Evolutionary conservation across 1,140 invertebrate species (phyloP).

Genomic region (Heterodera carotae): DNA sequence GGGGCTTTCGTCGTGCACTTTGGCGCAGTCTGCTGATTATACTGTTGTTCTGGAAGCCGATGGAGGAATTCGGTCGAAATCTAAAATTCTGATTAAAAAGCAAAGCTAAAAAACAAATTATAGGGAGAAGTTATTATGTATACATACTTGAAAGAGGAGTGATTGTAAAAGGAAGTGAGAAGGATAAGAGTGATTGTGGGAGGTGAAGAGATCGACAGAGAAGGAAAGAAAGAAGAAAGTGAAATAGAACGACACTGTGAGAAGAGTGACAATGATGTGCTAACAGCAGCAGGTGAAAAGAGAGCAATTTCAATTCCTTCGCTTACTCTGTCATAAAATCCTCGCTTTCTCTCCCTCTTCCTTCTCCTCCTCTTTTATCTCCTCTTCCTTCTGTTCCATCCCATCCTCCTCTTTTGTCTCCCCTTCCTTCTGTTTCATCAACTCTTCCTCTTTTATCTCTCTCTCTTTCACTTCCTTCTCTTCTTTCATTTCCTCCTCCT

Average conservation of each 20-base stretch:
- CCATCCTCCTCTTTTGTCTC: neutral
- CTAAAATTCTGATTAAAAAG: neutral
- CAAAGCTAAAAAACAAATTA: neutral
- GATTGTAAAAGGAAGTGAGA: neutral
- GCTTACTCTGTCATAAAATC: neutral
- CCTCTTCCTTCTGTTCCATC: neutral
- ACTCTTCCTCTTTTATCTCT: too few species aligned
- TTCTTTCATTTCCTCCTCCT: too few species aligned
- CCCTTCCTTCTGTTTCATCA: too few species aligned
- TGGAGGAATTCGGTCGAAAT: slow-evolving; percentile 6
- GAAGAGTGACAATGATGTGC: too few species aligned
- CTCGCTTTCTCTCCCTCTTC: neutral
- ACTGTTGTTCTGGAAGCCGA: slow-evolving; percentile 37
- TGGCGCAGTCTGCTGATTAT: slow-evolving; percentile 55
- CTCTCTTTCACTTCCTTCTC: too few species aligned
- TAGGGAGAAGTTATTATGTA: neutral
- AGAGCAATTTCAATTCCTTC: neutral
- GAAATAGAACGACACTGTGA: too few species aligned
- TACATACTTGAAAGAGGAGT: neutral
- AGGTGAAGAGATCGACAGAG: neutral
- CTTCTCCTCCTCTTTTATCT: neutral
- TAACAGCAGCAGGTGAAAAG: neutral
- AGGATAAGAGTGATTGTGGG: neutral
- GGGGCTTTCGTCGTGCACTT: slow-evolving; percentile 54
- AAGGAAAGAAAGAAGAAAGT: neutral